Evolutionary conservation across 2,113 vertebrate species (phyloP).

Genomic region (Choloepus hoffmanni): DNA sequence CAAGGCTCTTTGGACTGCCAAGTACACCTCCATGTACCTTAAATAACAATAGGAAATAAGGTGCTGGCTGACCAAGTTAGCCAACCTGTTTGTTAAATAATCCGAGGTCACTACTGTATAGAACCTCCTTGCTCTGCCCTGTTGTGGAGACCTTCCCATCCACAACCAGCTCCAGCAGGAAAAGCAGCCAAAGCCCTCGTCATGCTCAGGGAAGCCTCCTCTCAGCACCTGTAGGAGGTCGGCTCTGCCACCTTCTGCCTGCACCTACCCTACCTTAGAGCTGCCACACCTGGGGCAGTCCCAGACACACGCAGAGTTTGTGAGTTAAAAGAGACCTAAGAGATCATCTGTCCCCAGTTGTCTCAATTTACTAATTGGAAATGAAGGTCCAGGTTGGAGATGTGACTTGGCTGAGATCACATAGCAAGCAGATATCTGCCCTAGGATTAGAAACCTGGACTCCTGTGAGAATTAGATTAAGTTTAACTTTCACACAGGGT

Average conservation of each 20-base stretch:
- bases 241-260: background rate
- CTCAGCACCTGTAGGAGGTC: background rate
- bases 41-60: constrained; percentile 3
- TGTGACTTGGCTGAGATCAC: background rate
- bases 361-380: background rate
- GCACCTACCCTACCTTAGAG: background rate
- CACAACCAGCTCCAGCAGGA: accelerated
- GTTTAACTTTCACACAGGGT: too few species aligned
- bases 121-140: background rate
- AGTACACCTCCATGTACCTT: background rate
- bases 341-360: background rate
- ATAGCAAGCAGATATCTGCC: background rate
- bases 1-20: background rate
- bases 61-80: background rate
- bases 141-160: background rate
- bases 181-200: background rate
- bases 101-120: background rate
- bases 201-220: background rate
- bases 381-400: background rate
- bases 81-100: background rate
- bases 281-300: background rate
- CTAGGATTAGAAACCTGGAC: background rate
- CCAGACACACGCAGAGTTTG: background rate
- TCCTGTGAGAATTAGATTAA: too few species aligned
- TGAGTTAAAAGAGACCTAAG: background rate